Evolutionary conservation across 2,888 invertebrate species (phyloP).

Genomic region (Nephrocerus scutellatus): DNA sequence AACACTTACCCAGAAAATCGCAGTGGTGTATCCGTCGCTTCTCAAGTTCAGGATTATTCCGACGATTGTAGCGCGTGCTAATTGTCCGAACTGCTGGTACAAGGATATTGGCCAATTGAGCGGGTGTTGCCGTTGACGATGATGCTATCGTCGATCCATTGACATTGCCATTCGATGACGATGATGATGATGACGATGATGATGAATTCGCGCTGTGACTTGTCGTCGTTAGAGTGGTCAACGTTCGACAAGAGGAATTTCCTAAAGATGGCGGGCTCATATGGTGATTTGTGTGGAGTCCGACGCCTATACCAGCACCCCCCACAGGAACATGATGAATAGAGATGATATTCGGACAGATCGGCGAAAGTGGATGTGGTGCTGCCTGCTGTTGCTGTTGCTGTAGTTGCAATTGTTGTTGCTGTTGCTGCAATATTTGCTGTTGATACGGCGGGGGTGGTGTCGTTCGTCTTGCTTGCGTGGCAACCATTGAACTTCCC

Average conservation of each 20-base stretch:
- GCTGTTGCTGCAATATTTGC: slow-evolving; percentile 18
- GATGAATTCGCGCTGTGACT: slow-evolving; percentile 7
- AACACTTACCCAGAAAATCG: slow-evolving; percentile 76
- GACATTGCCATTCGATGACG: neutral
- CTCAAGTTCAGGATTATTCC: slow-evolving; percentile 95
- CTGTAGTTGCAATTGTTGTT: slow-evolving; percentile 50
- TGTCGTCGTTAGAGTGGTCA: slow-evolving; percentile 25
- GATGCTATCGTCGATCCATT: neutral
- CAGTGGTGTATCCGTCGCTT: slow-evolving; percentile 94
- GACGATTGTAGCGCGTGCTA: slow-evolving; percentile 85
- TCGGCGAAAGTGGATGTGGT: slow-evolving; percentile 35
- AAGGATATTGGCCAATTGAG: slow-evolving; percentile 42
- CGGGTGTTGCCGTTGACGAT: slow-evolving; percentile 27
- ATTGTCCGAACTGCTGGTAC: slow-evolving; percentile 43
- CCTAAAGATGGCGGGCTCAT: slow-evolving; percentile 26
- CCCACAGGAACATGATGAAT: slow-evolving; percentile 26
- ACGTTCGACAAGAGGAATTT: slow-evolving; percentile 24
- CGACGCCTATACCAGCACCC: slow-evolving; percentile 9
- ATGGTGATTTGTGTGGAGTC: slow-evolving; percentile 21
- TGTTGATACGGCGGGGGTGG: slow-evolving; percentile 28
- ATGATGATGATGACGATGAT: slow-evolving; percentile 3
- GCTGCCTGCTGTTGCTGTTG: slow-evolving; percentile 35
- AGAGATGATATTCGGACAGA: slow-evolving; percentile 37
- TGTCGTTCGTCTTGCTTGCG: slow-evolving; percentile 44
- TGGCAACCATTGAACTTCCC: slow-evolving; percentile 60